These are phyloP conservation scores for Lepisosteus osseus DNA, from an alignment of 2,113 vertebrate species.

Conservation along the genomic window DNA sequence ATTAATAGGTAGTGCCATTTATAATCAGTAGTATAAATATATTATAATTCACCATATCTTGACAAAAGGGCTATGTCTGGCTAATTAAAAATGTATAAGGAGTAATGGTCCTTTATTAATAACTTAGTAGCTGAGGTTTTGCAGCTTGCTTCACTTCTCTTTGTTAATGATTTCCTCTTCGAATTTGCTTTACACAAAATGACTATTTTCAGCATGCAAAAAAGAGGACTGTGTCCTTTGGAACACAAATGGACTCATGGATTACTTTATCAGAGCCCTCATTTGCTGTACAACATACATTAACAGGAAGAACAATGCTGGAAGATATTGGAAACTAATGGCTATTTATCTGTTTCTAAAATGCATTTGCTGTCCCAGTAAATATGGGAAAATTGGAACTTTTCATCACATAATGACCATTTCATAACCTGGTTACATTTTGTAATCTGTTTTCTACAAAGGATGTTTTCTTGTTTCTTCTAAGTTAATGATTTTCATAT, in stretches of 20 bases:
- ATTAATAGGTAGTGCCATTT: constrained; percentile 82
- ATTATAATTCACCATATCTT: constrained; percentile 89
- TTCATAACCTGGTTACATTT: too few species aligned
- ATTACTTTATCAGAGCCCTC: background rate
- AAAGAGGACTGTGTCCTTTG: background rate
- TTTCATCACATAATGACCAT: too few species aligned
- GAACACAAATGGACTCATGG: background rate
- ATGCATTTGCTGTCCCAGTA: too few species aligned
- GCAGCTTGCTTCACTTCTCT: constrained; percentile 56
- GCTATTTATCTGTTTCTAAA: too few species aligned
- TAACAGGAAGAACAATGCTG: background rate
- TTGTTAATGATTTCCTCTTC: constrained; percentile 5
- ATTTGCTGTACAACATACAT: background rate
- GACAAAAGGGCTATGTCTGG: constrained; percentile 88
- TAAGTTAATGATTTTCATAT: too few species aligned
- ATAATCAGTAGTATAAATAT: constrained; percentile 93
- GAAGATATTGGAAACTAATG: too few species aligned
- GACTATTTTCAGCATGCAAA: constrained; percentile 18
- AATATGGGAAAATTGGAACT: too few species aligned
- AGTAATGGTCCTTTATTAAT: constrained; percentile 96
- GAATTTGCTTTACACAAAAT: constrained; percentile 22
- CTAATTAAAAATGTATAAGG: constrained; percentile 94
- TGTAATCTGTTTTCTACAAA: too few species aligned
- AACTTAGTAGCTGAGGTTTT: constrained; percentile 86
- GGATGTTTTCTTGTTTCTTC: too few species aligned